Evolutionary conservation across 2,113 vertebrate genomes (phyloP), one percentile per base, ranked within the genome.

Genomic region (Barbus barbus): DNA sequence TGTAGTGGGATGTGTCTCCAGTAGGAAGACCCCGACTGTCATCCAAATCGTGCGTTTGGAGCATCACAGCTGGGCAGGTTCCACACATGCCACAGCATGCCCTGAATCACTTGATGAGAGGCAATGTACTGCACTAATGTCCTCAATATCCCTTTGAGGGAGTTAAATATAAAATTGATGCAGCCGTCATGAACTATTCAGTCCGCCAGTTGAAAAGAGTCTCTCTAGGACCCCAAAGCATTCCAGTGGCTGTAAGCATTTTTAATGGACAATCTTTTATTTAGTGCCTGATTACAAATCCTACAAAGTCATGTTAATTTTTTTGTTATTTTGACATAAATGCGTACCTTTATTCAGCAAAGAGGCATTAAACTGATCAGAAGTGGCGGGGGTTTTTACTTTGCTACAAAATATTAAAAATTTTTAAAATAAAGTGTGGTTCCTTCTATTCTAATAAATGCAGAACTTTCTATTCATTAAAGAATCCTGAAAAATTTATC

Each of bases 71-170:
- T 61, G 63, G 65, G 33, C 61, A 53, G 16, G 28, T 60, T 33
- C 69, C 58, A 86, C 26, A 65, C 51, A n/a, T n/a, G 76, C 14
- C 46, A 51, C 56, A 65, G 58, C 75, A 46, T 51, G 60, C 60
- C 74, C 53, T 85, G 77, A 74, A 46, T 78, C 13, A 67, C 72
- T 73, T 67, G 26, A 83, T 74, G 22, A 24, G 31, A 88, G 51
- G 77, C 58, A 76, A 22, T 85, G 67, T 69, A 31, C 48, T 81
- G 81, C 65, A 53, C 14, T 79, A 48, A 18, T 61, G 63, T 31
- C 16, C 46, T 75, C 74, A 6, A 58, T 81, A 28, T 72, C 44
- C 74, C 73, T 80, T 84, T 48, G n/a, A 73, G 20, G 41, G 56
- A 81, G 72, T 51, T 67, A 31, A 71, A 75, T 51, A 75, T 75